Conservation (phyloP, 2,888 invertebrate genomes). For the Drosophila borealis region DNA sequence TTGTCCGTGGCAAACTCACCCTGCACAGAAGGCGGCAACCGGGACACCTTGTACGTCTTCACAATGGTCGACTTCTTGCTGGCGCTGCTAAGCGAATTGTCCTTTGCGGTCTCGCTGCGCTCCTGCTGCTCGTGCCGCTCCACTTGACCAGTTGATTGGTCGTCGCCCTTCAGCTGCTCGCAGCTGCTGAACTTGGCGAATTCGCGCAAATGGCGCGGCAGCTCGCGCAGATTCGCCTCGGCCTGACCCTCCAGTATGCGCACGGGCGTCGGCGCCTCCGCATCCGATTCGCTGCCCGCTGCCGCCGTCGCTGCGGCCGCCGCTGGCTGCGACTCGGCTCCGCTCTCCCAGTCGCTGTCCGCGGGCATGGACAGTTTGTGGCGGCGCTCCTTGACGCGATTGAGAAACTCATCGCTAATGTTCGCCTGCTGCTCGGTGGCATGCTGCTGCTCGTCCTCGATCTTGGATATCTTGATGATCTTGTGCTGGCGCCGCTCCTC, state of each 20-base stretch:
- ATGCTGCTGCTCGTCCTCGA: conserved; percentile 75
- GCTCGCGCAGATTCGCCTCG: conserved; percentile 87
- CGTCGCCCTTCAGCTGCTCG: conserved; percentile 69
- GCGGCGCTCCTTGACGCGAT: conserved; percentile 90
- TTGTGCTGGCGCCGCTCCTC: conserved; percentile 92
- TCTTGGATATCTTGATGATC: conserved; percentile 91
- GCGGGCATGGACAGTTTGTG: conserved; percentile 88
- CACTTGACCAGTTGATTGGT: conserved; percentile 54
- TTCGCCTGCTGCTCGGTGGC: conserved; percentile 64
- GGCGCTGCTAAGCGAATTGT: conserved; percentile 79
- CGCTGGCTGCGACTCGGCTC: conserved; percentile 85
- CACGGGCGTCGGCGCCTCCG: conserved; percentile 85
- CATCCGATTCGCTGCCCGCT: conserved; percentile 68
- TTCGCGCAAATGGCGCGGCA: conserved; percentile 92
- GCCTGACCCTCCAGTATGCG: conserved; percentile 89
- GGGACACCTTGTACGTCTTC: conserved; percentile 82
- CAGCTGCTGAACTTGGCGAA: conserved; percentile 87
- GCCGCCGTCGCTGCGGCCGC: conserved; percentile 67
- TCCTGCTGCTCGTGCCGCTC: conserved; percentile 78
- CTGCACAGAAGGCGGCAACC: conserved; percentile 74
- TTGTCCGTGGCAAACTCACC: conserved; percentile 63
- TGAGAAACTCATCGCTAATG: conserved; percentile 92
- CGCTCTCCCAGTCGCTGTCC: conserved; percentile 89
- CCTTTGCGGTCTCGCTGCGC: conserved; percentile 73
- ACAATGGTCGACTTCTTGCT: conserved; percentile 79